A percentile compares a stretch with the other conserved stretches of the same genome.
Conservation (phyloP, 92 coral and sea anemone species). For the Umimayanthus chanpuru region DNA sequence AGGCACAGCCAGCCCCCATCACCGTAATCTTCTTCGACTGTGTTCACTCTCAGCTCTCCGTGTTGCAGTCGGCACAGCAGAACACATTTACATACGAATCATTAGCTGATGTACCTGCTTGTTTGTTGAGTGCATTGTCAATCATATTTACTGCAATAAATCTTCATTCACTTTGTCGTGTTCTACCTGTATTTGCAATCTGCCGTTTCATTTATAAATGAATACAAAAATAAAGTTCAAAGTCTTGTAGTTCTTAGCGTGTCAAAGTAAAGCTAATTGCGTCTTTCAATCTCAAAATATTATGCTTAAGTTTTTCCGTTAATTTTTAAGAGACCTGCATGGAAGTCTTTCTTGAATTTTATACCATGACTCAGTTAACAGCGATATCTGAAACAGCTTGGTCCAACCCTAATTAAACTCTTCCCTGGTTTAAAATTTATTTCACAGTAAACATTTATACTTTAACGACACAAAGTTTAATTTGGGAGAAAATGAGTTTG, state of each 20-base stretch:
- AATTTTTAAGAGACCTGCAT: too few species aligned
- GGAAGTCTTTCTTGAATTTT: too few species aligned
- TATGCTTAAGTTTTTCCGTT: too few species aligned
- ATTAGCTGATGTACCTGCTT: neutral
- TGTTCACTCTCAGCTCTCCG: neutral
- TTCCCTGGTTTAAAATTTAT: too few species aligned
- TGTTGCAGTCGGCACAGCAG: neutral
- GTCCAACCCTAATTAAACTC: too few species aligned
- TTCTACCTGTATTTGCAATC: neutral
- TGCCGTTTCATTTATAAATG: neutral
- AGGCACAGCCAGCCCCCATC: slow-evolving; percentile 30
- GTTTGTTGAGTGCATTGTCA: slow-evolving; percentile 13
- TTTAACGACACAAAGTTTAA: too few species aligned
- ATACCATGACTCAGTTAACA: too few species aligned
- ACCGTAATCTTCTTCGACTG: neutral
- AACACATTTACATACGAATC: neutral
- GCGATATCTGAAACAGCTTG: too few species aligned
- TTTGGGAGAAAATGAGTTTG: too few species aligned
- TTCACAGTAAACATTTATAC: too few species aligned
- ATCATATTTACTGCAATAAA: neutral
- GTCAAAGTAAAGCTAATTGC: neutral
- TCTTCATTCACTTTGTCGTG: neutral
- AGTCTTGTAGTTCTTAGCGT: neutral
- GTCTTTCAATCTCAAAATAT: too few species aligned
- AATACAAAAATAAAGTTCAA: neutral